These are phyloP conservation scores for Aplodontia rufa DNA, from an alignment of 2,113 vertebrate species.

Conservation along the genomic window DNA sequence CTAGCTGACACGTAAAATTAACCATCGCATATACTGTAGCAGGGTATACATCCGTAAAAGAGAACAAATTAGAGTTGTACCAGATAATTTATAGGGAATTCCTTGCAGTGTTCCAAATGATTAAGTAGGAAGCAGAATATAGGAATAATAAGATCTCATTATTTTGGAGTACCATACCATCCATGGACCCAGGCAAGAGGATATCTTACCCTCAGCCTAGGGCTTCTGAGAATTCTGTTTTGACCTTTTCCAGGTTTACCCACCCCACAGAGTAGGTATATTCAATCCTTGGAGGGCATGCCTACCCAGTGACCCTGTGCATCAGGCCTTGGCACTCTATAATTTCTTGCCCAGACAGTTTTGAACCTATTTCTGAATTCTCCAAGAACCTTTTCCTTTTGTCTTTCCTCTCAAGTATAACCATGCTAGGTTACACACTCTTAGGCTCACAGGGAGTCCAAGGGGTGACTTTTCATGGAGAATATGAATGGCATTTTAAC, in stretches of 20 bases:
- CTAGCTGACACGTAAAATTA: background rate
- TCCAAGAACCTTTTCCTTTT: background rate
- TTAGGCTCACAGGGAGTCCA: background rate
- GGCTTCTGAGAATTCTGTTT: background rate
- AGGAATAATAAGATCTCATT: background rate
- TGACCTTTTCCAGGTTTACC: background rate
- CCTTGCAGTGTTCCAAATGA: background rate
- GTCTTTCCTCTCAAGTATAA: background rate
- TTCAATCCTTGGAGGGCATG: background rate
- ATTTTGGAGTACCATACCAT: background rate
- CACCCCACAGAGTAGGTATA: background rate
- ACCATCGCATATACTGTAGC: background rate
- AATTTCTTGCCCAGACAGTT: background rate
- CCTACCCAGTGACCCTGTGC: background rate
- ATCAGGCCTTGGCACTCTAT: background rate
- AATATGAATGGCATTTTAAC: background rate
- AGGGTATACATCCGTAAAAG: background rate
- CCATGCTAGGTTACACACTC: background rate
- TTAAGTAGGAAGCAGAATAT: background rate
- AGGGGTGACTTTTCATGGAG: background rate
- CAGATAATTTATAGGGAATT: background rate
- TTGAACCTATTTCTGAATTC: background rate
- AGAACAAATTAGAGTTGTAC: background rate
- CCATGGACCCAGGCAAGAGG: background rate
- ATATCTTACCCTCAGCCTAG: background rate